A percentile compares a stretch with the other conserved stretches of the same genome.
Evolutionary conservation across 2,888 invertebrate genomes (phyloP).

Genomic region (Synanthedon tipuliformis): DNA sequence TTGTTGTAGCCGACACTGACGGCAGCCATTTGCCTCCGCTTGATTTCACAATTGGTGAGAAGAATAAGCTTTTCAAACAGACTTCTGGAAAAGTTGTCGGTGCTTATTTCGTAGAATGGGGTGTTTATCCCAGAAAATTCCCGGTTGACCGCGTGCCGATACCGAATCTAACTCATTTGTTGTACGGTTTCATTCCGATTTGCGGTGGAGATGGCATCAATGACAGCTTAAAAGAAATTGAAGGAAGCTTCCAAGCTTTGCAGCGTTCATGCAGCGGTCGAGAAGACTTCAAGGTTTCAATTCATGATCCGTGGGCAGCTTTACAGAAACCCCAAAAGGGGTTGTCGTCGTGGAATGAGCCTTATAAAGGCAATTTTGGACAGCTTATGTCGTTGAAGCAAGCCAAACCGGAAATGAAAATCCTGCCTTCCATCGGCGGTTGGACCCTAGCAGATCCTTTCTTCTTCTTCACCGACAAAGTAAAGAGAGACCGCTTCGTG

Average conservation of each 20-base stretch:
- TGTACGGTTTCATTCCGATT: constrained; percentile 62
- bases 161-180: constrained; percentile 55
- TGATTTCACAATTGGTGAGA: constrained; percentile 47
- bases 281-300: constrained; percentile 60
- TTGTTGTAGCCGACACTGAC: constrained; percentile 59
- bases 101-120: constrained; percentile 64
- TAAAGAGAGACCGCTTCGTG: constrained; percentile 51
- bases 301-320: constrained; percentile 64
- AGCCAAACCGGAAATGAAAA: constrained; percentile 54
- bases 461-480: constrained; percentile 54
- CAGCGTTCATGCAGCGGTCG: constrained; percentile 61
- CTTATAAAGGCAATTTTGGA: constrained; percentile 63
- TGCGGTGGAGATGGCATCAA: constrained; percentile 64
- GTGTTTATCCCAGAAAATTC: constrained; percentile 60
- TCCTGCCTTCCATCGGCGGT: constrained; percentile 57
- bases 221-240: constrained; percentile 63
- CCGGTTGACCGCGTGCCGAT: constrained; percentile 55
- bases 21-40: constrained; percentile 61
- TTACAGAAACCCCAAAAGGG: constrained; percentile 62
- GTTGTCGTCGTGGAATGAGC: constrained; percentile 58
- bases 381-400: constrained; percentile 62
- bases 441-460: constrained; percentile 65
- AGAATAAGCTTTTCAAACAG: constrained; percentile 59
- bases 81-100: constrained; percentile 61
- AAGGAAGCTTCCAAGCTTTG: constrained; percentile 61